Conservation (phyloP, 2,888 invertebrate species). For the Cerceris ruficornis region DNA sequence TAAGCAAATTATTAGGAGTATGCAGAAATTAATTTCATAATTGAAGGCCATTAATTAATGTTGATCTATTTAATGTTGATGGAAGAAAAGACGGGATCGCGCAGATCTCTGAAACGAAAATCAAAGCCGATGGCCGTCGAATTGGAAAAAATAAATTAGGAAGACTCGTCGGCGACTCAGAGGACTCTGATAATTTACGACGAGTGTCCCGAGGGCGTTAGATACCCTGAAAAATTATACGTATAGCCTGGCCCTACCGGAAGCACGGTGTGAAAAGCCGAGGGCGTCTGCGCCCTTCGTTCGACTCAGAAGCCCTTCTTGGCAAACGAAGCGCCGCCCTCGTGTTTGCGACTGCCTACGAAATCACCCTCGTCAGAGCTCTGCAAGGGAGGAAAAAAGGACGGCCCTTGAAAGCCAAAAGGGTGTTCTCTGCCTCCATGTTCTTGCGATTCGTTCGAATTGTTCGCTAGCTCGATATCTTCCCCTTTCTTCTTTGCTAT, state of each 20-base stretch:
- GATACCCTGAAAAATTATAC: conserved; percentile 59
- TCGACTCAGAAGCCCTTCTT: conserved; percentile 7
- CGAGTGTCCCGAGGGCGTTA: conserved; percentile 57
- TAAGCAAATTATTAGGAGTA: too few relatives aligned
- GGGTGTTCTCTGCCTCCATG: conserved; percentile 11
- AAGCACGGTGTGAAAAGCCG: conserved; percentile 69
- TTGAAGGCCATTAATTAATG: too few relatives aligned
- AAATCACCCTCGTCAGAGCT: conserved; percentile 26
- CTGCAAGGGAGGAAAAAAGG: conserved; percentile 2
- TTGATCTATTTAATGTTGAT: too few relatives aligned
- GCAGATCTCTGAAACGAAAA: too few relatives aligned
- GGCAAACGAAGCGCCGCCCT: conserved; percentile 43
- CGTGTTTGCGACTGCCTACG: conserved; percentile 26
- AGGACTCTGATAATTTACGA: conserved; percentile 60
- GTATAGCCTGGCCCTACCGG: conserved; percentile 61
- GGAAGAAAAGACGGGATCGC: too few relatives aligned
- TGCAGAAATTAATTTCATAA: too few relatives aligned
- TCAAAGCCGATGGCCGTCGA: background rate
- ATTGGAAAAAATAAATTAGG: conserved; percentile 48
- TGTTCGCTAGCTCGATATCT: too few relatives aligned
- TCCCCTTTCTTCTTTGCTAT: background rate
- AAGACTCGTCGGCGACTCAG: conserved; percentile 23
- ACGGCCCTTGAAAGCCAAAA: conserved; percentile 5
- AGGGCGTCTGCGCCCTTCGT: conserved; percentile 47
- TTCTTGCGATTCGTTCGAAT: background rate